Conservation (phyloP, 37 sponge, comb jelly and placozoan species). For the Diacarnus erythraeanus region DNA sequence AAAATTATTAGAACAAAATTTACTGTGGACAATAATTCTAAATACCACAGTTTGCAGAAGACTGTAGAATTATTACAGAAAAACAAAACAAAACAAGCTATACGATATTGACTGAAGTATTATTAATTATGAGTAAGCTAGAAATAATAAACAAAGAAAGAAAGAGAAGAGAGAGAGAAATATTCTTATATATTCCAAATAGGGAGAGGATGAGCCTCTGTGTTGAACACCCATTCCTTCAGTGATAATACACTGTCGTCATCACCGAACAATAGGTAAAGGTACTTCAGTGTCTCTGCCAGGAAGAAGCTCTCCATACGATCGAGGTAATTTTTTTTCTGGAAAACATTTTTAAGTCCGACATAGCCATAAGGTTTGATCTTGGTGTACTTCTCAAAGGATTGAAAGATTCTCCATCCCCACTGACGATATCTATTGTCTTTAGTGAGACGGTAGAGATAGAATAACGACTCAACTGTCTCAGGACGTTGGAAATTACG, state of each 20-base stretch:
- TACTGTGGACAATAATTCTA: too few relatives aligned
- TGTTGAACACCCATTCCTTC: conserved; percentile 87
- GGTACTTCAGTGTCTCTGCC: conserved; percentile 88
- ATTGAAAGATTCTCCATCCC: conserved; percentile 93
- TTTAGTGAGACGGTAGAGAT: conserved; percentile 80
- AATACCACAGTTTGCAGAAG: too few relatives aligned
- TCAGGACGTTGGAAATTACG: conserved; percentile 73
- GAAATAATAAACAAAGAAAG: background rate
- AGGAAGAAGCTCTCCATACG: conserved; percentile 91
- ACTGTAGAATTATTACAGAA: too few relatives aligned
- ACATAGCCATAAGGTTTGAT: conserved; percentile 66
- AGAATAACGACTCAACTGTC: conserved; percentile 93
- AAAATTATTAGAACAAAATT: too few relatives aligned
- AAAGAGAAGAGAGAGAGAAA: too few relatives aligned
- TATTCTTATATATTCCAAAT: conserved; percentile 56
- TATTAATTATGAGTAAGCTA: background rate
- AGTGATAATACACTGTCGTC: conserved; percentile 64
- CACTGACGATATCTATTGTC: conserved; percentile 73
- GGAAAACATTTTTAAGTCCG: conserved; percentile 42
- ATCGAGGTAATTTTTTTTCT: conserved; percentile 18
- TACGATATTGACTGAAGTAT: background rate
- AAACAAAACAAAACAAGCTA: too few relatives aligned
- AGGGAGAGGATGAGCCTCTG: conserved; percentile 92
- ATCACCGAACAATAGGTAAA: conserved; percentile 78
- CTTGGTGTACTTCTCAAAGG: conserved; percentile 74